Base-by-base conservation (phyloP, 2,113 vertebrate genomes). In the Bufo gargarizans region DNA sequence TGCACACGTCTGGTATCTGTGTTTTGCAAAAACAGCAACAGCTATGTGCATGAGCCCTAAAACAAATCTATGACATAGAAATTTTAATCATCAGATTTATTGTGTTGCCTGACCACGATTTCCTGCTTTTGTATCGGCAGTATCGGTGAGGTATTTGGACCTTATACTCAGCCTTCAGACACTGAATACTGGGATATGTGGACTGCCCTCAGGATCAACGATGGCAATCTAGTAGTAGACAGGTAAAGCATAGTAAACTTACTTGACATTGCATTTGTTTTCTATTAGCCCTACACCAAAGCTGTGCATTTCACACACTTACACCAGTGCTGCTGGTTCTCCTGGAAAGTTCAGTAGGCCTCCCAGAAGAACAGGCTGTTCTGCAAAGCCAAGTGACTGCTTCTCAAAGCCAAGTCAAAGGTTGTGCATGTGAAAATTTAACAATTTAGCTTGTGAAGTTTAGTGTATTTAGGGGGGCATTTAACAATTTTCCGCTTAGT, bases 131-230 rank as follows among this genome's bases (percentile, higher is more conserved):
- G 72, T 19, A 17, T 82, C 67, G 58, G 14, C 45, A 99, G 97
- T 63, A 95, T 99, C 0, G 91, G 95, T 0, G 96, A 97, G 0
- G 97, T 98, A 76, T 99, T 99, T 0, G 97, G 98, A 50, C 97
- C 97, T 0, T 96, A 97, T 91, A 99, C 98, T 0, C 97, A 98
- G 88, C 98, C 97, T 43, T 96, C 97, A 0, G 96, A 96, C 14
- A 95, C 95, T 0, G 97, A 99, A 80, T 94, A 95, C 84, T 99
- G 97, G 98, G 98, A 99, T 91, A 99, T 98, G 97, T 99, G 98
- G 98, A 95, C 96, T 0, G 94, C 92, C 0, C 88, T 99, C n/a
- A 92, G 97, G 91, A 95, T 95, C 87, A 99, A 99, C 0, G 97
- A 99, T 0, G 97, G 98, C 53, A 98, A 99, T 90, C 91, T 99